Conservation (phyloP, 2,113 vertebrate species). For the Psilopogon haemacephalus region DNA sequence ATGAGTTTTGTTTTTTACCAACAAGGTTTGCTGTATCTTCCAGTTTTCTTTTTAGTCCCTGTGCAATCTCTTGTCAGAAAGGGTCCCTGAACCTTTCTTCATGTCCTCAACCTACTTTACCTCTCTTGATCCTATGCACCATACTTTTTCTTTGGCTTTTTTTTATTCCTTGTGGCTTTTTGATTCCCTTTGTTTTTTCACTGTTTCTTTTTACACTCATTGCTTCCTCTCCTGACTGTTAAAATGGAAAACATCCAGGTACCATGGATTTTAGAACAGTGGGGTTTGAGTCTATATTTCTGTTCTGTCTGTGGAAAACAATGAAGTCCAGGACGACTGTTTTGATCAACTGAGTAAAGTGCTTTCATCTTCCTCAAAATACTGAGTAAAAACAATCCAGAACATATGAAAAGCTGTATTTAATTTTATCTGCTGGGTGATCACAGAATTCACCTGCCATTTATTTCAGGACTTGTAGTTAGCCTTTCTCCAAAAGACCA, state of each 20-base stretch:
- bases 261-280: not conserved
- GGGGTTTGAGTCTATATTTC: not conserved
- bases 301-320: not conserved
- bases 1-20: not conserved
- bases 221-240: not conserved
- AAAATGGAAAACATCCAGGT: fast-evolving
- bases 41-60: not conserved
- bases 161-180: not conserved
- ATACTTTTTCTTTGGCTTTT: not conserved
- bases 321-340: not conserved
- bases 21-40: not conserved
- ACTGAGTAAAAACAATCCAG: not conserved
- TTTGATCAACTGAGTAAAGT: not conserved
- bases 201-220: not conserved
- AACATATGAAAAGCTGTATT: not conserved
- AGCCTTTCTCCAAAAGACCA: not conserved
- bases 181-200: not conserved
- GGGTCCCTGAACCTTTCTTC: not conserved
- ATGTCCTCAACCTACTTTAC: not conserved
- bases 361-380: not conserved
- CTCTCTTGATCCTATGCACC: not conserved
- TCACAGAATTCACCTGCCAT: not conserved
- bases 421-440: not conserved
- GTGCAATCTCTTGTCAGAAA: not conserved
- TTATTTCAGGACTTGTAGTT: not conserved